Conservation (phyloP, 2,888 invertebrate genomes). For the Auanema freiburgensis region DNA sequence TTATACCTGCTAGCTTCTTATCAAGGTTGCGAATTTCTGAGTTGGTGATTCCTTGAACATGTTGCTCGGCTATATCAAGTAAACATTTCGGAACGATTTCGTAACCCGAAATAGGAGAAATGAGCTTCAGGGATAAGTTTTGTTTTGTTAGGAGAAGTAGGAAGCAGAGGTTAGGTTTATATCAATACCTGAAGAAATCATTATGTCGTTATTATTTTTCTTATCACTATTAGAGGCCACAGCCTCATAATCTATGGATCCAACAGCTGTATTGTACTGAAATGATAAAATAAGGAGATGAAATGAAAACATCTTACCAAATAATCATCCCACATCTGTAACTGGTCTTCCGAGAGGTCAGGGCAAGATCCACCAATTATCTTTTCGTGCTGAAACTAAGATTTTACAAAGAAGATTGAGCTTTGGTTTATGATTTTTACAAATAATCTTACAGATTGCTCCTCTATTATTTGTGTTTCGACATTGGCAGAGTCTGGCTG, state of each 20-base stretch:
- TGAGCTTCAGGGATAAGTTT: constrained; percentile 4
- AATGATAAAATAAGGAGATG: constrained; percentile 8
- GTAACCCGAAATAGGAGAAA: constrained; percentile 35
- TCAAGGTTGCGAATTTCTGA: constrained; percentile 44
- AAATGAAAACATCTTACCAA: constrained; percentile 28
- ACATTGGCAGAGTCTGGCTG: not conserved
- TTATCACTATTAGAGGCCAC: constrained; percentile 4
- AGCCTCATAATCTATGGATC: constrained; percentile 20
- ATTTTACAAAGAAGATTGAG: not conserved
- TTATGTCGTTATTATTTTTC: constrained; percentile 7
- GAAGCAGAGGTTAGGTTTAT: too few species aligned
- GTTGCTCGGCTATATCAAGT: constrained; percentile 42
- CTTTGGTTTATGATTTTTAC: too few species aligned
- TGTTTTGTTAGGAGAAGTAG: not conserved
- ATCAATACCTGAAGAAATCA: too few species aligned
- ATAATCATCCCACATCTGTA: constrained; percentile 54
- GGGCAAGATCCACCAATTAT: constrained; percentile 49
- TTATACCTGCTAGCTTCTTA: constrained; percentile 35
- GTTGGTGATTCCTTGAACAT: constrained; percentile 42
- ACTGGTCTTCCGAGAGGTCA: constrained; percentile 48
- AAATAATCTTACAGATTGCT: too few species aligned
- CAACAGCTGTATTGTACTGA: constrained; percentile 35
- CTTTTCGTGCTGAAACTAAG: not conserved
- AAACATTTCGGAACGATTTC: constrained; percentile 47
- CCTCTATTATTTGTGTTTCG: too few species aligned